Evolutionary conservation across 2,113 vertebrate genomes (phyloP).

Genomic region (Monopterus albus): DNA sequence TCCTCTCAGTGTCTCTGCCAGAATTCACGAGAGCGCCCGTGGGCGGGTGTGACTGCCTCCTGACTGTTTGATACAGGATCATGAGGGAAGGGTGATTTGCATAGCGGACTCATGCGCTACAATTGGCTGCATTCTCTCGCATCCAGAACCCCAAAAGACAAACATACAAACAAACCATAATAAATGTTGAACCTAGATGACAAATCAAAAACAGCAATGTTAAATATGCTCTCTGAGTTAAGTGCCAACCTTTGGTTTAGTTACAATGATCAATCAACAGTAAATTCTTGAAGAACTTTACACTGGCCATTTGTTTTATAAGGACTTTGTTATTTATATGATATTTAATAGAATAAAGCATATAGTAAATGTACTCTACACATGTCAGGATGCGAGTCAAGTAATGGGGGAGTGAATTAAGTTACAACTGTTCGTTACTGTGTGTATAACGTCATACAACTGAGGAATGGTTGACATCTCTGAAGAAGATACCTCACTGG

Average conservation of each 20-base stretch:
- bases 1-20: constrained; percentile 45
- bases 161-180: constrained; percentile 38
- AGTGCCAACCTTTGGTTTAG: constrained; percentile 85
- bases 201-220: constrained; percentile 49
- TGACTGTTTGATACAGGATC: constrained; percentile 77
- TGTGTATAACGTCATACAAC: constrained; percentile 53
- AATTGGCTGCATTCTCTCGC: constrained; percentile 85
- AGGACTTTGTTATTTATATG: constrained; percentile 59
- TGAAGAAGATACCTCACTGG: constrained; percentile 70
- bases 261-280: constrained; percentile 73
- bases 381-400: constrained; percentile 59
- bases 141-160: constrained; percentile 63
- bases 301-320: constrained; percentile 59
- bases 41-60: constrained; percentile 71
- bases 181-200: constrained; percentile 49
- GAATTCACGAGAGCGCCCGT: constrained; percentile 51
- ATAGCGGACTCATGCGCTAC: constrained; percentile 86
- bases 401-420: constrained; percentile 52
- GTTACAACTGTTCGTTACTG: constrained; percentile 35
- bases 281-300: constrained; percentile 59
- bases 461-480: constrained; percentile 75
- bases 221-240: constrained; percentile 68
- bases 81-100: constrained; percentile 83
- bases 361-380: constrained; percentile 66
- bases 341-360: constrained; percentile 67